Conservation (phyloP, 1,140 invertebrate genomes). For the Tribolium castaneum region DNA sequence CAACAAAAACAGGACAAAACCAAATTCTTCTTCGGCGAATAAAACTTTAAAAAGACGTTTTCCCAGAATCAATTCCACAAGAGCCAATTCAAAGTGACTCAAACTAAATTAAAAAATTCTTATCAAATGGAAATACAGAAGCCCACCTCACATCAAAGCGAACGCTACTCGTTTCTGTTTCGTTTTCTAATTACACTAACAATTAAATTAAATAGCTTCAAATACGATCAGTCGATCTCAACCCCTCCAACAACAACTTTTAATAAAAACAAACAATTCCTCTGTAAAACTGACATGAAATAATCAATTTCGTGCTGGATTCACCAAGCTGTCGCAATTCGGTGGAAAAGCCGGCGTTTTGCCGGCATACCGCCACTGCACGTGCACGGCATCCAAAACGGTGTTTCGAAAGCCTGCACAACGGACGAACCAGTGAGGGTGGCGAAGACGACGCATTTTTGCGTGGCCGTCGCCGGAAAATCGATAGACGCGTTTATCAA, state of each 20-base stretch:
- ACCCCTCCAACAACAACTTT: not conserved
- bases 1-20: too few species aligned
- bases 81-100: not conserved
- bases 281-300: not conserved
- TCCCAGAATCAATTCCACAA: not conserved
- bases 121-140: not conserved
- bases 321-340: not conserved
- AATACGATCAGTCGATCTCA: not conserved
- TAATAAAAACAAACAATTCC: not conserved
- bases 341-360: not conserved
- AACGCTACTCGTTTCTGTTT: not conserved
- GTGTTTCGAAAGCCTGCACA: not conserved
- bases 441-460: constrained; percentile 37
- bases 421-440: constrained; percentile 23
- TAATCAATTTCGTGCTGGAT: not conserved
- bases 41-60: too few species aligned
- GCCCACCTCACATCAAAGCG: not conserved
- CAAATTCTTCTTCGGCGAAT: too few species aligned
- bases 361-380: not conserved
- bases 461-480: constrained; percentile 29
- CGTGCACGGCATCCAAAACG: constrained; percentile 16
- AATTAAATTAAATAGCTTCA: not conserved
- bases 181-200: not conserved
- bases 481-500: constrained; percentile 47
- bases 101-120: not conserved